Evolutionary conservation across 2,113 vertebrate species (phyloP).

Genomic region (Pyxicephalus adspersus): DNA sequence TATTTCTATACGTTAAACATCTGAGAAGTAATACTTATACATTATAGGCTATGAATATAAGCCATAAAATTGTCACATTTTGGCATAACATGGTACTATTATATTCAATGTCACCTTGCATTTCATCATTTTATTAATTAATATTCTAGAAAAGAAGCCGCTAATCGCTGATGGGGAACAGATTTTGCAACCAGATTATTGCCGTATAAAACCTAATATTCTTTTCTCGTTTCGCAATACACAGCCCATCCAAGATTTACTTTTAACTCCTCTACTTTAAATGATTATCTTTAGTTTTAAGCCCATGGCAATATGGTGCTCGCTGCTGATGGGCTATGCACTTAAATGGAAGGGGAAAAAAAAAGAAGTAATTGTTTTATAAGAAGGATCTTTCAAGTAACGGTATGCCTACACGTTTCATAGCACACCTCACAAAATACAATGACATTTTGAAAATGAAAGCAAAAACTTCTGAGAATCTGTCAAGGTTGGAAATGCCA

Average conservation of each 20-base stretch:
- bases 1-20: slow-evolving; percentile 2
- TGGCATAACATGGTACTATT: slow-evolving; percentile 10
- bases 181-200: slow-evolving; percentile 49
- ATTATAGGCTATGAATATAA: slow-evolving; percentile 10
- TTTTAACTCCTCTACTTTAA: slow-evolving; percentile 55
- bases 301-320: slow-evolving; percentile 47
- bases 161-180: slow-evolving; percentile 46
- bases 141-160: slow-evolving; percentile 50
- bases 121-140: slow-evolving; percentile 50
- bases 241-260: slow-evolving; percentile 37
- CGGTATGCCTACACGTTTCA: slow-evolving; percentile 43
- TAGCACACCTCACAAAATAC: slow-evolving; percentile 49
- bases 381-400: slow-evolving; percentile 46
- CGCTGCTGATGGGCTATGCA: slow-evolving; percentile 20
- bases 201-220: slow-evolving; percentile 42
- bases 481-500: slow-evolving; percentile 53
- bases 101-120: slow-evolving; percentile 54
- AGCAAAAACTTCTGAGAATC: slow-evolving; percentile 46
- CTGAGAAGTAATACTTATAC: background rate
- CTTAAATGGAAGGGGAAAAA: slow-evolving; percentile 18
- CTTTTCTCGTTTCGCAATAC: slow-evolving; percentile 20
- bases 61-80: background rate
- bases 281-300: slow-evolving; percentile 47
- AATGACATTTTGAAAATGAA: slow-evolving; percentile 55
- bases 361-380: slow-evolving; percentile 44